Conservation (phyloP, 2,797 vertebrate genomes). For the Chelmon rostratus region DNA sequence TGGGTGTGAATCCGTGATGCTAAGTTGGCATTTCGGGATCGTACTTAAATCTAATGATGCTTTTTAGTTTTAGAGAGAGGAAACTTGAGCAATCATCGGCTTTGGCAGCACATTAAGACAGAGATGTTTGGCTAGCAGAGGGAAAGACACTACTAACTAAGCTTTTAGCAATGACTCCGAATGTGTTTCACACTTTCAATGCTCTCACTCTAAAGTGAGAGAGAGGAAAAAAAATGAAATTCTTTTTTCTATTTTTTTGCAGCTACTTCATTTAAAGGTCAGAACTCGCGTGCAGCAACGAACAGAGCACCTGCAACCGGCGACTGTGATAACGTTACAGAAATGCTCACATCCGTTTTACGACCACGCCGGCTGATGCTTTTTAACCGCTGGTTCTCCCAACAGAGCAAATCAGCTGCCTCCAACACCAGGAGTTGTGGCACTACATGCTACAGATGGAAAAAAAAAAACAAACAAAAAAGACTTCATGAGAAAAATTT, state of each 20-base stretch:
- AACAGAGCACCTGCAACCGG: neutral
- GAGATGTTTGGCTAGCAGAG: conserved; percentile 3
- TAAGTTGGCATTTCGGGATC: neutral
- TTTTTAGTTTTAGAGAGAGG: conserved; percentile 5
- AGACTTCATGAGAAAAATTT: conserved; percentile 42
- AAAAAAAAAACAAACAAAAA: conserved; percentile 24
- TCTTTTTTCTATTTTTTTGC: conserved; percentile 35
- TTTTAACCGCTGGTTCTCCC: conserved; percentile 70
- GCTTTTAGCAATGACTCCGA: conserved; percentile 26
- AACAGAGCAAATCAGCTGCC: conserved; percentile 67
- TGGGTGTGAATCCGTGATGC: neutral
- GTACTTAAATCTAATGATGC: neutral
- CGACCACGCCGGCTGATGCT: conserved; percentile 34
- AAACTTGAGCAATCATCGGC: neutral
- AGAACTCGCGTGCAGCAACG: neutral
- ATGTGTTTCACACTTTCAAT: neutral
- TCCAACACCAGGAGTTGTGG: conserved; percentile 69
- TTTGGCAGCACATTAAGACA: conserved; percentile 9
- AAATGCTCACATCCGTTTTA: conserved; percentile 5
- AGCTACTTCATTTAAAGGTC: conserved; percentile 43
- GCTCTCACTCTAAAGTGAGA: neutral
- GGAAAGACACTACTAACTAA: neutral
- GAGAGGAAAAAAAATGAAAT: neutral
- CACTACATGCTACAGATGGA: conserved; percentile 72
- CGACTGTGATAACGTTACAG: neutral